These are phyloP conservation scores for Macrostomum cliftonense DNA, from an alignment of 2,888 invertebrate genomes.

Conservation along the genomic window DNA sequence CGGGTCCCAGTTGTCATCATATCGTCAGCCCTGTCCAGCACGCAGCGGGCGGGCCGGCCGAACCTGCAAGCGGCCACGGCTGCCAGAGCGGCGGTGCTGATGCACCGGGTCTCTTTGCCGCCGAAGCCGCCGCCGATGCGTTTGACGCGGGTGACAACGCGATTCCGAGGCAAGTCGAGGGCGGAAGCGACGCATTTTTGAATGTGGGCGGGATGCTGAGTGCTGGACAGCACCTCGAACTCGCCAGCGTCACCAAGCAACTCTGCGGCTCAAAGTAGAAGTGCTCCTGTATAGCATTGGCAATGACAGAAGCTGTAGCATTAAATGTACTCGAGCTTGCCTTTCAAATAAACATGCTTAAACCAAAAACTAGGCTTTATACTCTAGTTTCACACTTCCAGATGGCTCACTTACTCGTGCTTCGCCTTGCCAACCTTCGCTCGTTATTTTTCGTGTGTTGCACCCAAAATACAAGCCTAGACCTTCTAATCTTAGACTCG, in stretches of 20 bases:
- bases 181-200: slow-evolving; percentile 53
- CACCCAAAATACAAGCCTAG: no score
- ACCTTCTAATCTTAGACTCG: no score
- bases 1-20: slow-evolving; percentile 67
- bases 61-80: slow-evolving; percentile 59
- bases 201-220: slow-evolving; percentile 43
- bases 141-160: slow-evolving; percentile 57
- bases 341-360: no score
- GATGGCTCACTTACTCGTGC: no score
- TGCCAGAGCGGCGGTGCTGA: slow-evolving; percentile 51
- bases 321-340: no score
- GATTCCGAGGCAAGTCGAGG: slow-evolving; percentile 50
- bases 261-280: slow-evolving; percentile 71
- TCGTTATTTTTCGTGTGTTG: no score
- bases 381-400: no score
- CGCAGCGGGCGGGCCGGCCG: slow-evolving; percentile 56
- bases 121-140: slow-evolving; percentile 76
- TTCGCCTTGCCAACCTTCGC: no score
- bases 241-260: slow-evolving; percentile 50
- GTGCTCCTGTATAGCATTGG: slow-evolving; percentile 54
- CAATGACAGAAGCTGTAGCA: no score
- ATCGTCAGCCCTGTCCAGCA: slow-evolving; percentile 75
- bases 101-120: slow-evolving; percentile 62
- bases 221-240: slow-evolving; percentile 61
- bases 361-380: no score